These are phyloP conservation scores for Lepidonotus clava DNA, from an alignment of 2,888 invertebrate species.

Conservation along the genomic window DNA sequence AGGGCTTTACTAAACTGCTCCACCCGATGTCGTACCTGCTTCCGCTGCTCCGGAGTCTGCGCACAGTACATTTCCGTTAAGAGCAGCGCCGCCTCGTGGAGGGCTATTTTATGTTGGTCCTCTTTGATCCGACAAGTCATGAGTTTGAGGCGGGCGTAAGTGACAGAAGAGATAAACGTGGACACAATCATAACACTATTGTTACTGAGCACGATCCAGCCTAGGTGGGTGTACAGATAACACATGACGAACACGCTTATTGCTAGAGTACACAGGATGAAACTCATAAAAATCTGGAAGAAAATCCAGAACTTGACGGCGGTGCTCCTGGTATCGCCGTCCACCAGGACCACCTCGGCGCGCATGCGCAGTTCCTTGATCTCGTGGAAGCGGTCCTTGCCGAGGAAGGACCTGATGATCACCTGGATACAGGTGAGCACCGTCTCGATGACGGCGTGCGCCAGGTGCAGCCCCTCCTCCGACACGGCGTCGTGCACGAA, in stretches of 20 bases:
- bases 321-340: conserved; percentile 24
- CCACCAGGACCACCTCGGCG: conserved; percentile 29
- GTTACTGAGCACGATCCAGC: conserved; percentile 40
- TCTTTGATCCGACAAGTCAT: conserved; percentile 36
- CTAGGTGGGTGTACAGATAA: conserved; percentile 33
- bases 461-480: conserved; percentile 13
- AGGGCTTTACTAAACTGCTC: conserved; percentile 36
- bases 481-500: neutral
- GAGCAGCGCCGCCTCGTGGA: conserved; percentile 33
- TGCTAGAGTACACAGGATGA: neutral
- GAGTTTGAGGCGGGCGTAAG: conserved; percentile 8
- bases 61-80: conserved; percentile 42
- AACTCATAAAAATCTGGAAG: conserved; percentile 26
- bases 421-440: conserved; percentile 26
- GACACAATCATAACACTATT: conserved; percentile 3
- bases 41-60: conserved; percentile 25
- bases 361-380: conserved; percentile 33
- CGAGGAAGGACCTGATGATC: conserved; percentile 33
- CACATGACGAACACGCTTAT: conserved; percentile 17
- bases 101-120: conserved; percentile 24
- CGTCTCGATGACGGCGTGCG: conserved; percentile 37
- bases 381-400: conserved; percentile 44
- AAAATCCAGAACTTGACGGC: conserved; percentile 28
- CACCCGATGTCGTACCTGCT: conserved; percentile 24
- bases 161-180: neutral